Evolutionary conservation across 2,888 invertebrate genomes (phyloP), one percentile per base, ranked within the genome.

Genomic region (Idaea straminata): DNA sequence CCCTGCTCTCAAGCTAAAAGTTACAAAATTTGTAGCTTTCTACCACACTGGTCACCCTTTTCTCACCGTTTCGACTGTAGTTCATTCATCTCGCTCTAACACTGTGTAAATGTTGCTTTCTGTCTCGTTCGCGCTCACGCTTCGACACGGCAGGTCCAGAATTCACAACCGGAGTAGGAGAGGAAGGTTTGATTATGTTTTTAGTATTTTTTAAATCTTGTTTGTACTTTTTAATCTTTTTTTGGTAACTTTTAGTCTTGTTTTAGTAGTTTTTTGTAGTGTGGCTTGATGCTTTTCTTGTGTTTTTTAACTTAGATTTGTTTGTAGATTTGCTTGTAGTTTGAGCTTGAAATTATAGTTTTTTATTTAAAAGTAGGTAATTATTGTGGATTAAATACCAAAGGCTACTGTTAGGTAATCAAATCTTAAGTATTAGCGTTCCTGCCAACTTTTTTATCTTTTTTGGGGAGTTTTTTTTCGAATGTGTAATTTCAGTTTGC

Each of bases 31-130:
- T 47, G 47, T 47, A 35, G 13, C 35, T 60, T 61, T 15, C 34
- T 15, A 25, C 35, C n/a, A 35, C 13, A 13, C 16, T 4, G 35
- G 47, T 47, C 47, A 47, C 10, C 7, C 47, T 47, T 47, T 47
- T 47, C 15, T 57, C 15, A 35, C 61, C 61, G 34, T 34, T 5
- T 58, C 15, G 6, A 63, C 79, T 73, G 73, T 83, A 80, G 84
- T 82, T 10, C 47, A 47, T 83, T 82, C 77, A 81, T 90, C 86
- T 80, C 78, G 91, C 91, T 89, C 90, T 92, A 92, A 92, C 92
- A 85, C 87, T 72, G n/a, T 91, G 89, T 91, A 92, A 85, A 88
- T 88, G 91, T 92, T 82, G 91, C 92, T 92, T 91, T 90, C 86
- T 90, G 90, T 92, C 91, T 90, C 88, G 87, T 85, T 83, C 83